A percentile compares a stretch with the other conserved stretches of the same genome.
These are phyloP conservation scores for Amazona finschi DNA, from an alignment of 2,797 vertebrate genomes.

Conservation along the genomic window DNA sequence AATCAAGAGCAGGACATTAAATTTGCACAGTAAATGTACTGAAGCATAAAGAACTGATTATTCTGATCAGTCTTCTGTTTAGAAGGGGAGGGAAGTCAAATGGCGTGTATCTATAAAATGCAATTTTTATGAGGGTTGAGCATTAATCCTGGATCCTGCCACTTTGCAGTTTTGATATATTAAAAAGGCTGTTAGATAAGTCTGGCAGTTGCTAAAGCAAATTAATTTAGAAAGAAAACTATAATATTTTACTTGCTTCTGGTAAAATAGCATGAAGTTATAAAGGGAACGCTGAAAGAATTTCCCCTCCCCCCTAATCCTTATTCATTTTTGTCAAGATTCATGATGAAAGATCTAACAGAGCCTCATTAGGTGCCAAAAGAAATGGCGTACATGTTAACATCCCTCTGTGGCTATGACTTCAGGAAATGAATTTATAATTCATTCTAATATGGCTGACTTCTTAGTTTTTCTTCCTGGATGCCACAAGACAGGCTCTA, in stretches of 20 bases:
- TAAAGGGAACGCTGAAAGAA: slow-evolving; percentile 3
- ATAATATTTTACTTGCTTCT: slow-evolving; percentile 52
- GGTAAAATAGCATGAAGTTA: slow-evolving; percentile 24
- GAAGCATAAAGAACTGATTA: slow-evolving; percentile 29
- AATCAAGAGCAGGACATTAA: slow-evolving; percentile 31
- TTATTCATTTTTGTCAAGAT: slow-evolving; percentile 35
- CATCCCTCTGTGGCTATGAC: slow-evolving; percentile 25
- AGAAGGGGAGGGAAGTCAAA: slow-evolving; percentile 10
- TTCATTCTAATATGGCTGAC: slow-evolving; percentile 1
- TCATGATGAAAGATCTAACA: slow-evolving; percentile 52
- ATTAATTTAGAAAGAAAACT: slow-evolving; percentile 49
- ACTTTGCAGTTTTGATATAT: slow-evolving; percentile 26
- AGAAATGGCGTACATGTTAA: slow-evolving; percentile 53
- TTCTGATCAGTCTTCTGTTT: slow-evolving; percentile 34
- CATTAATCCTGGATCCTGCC: slow-evolving; percentile 45
- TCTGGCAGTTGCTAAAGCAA: slow-evolving; percentile 12
- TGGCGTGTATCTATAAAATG: neutral
- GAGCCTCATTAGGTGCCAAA: slow-evolving; percentile 29
- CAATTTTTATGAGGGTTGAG: slow-evolving; percentile 22
- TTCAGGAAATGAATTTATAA: slow-evolving; percentile 59
- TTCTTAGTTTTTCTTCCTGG: slow-evolving; percentile 11
- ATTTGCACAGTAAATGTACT: slow-evolving; percentile 15
- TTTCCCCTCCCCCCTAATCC: neutral
- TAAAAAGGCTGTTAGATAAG: slow-evolving; percentile 35
- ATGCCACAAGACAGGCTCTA: slow-evolving; percentile 9